Percentiles rank a stretch among this genome's conserved stretches.
phyloP scores from a whole-genome alignment of 35 echinoderm and acorn worm genomes.

The Patiria miniata region DNA sequence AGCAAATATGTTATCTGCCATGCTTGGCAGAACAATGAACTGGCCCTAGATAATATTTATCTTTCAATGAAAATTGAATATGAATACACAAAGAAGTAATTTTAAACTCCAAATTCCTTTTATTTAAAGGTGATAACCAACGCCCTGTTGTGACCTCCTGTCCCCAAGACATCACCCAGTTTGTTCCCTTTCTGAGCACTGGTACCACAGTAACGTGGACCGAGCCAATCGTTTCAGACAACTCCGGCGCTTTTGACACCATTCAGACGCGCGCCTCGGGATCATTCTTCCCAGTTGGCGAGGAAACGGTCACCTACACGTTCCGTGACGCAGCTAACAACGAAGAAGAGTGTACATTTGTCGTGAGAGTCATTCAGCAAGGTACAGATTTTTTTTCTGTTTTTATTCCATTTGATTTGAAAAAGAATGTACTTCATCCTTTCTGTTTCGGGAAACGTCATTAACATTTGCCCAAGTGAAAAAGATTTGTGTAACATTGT shows the following conservation, averaged over 20 bases:
- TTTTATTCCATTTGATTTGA: not conserved
- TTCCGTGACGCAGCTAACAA: conserved; percentile 36
- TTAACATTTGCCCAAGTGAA: too few relatives aligned
- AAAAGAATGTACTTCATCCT: too few relatives aligned
- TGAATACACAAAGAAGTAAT: too few relatives aligned
- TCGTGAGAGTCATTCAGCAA: not conserved
- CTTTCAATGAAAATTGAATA: too few relatives aligned
- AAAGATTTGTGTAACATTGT: too few relatives aligned
- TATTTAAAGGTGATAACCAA: conserved; percentile 43
- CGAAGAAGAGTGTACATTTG: not conserved
- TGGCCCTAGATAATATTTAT: too few relatives aligned
- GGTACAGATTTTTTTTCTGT: not conserved
- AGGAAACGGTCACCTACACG: not conserved
- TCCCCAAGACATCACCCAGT: conserved; percentile 20
- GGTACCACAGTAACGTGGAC: conserved; percentile 26
- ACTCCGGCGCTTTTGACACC: conserved; percentile 45
- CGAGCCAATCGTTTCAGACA: conserved; percentile 51
- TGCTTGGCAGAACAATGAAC: too few relatives aligned
- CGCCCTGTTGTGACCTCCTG: conserved; percentile 41
- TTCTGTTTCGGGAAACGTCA: too few relatives aligned
- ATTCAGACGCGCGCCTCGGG: conserved; percentile 1
- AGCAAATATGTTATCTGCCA: too few relatives aligned
- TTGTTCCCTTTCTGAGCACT: conserved; percentile 12
- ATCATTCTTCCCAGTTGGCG: conserved; percentile 11
- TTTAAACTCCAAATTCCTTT: too few relatives aligned